Evolutionary conservation across 1,140 invertebrate genomes (phyloP).

Genomic region (Chrysopa pallens): DNA sequence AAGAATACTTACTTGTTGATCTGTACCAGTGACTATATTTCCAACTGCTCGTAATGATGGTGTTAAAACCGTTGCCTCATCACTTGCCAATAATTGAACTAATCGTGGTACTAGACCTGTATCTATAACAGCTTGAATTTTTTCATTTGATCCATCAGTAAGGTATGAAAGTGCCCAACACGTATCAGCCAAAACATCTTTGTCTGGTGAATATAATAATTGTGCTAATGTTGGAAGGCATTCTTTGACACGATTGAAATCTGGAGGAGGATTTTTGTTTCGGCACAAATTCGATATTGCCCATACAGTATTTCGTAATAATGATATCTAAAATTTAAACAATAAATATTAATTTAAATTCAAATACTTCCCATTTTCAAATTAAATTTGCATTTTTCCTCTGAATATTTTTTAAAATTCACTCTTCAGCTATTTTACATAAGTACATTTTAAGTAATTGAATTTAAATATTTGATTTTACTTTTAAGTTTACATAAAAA

Average conservation of each 20-base stretch:
- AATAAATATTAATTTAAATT: no score
- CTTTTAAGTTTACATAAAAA: no score
- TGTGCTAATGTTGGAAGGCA: conserved; percentile 65
- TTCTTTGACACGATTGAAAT: conserved; percentile 55
- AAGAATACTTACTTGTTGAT: conserved; percentile 36
- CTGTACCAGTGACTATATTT: conserved; percentile 76
- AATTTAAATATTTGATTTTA: no score
- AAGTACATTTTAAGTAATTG: no score
- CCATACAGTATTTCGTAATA: conserved; percentile 54
- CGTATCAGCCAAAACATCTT: conserved; percentile 71
- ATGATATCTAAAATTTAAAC: conserved; percentile 9
- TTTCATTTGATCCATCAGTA: conserved; percentile 84
- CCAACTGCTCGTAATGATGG: conserved; percentile 76
- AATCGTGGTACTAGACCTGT: conserved; percentile 54
- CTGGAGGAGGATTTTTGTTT: conserved; percentile 75
- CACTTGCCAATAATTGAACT: conserved; percentile 51
- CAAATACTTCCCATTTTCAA: no score
- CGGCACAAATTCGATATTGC: conserved; percentile 83
- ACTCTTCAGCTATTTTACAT: no score
- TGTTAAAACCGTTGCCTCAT: conserved; percentile 61
- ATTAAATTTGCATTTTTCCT: no score
- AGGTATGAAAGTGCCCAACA: conserved; percentile 96
- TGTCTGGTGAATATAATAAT: conserved; percentile 54
- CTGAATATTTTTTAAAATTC: no score
- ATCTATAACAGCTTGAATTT: conserved; percentile 70